Conservation (phyloP, 2,797 vertebrate genomes). For the Alauda arvensis region DNA sequence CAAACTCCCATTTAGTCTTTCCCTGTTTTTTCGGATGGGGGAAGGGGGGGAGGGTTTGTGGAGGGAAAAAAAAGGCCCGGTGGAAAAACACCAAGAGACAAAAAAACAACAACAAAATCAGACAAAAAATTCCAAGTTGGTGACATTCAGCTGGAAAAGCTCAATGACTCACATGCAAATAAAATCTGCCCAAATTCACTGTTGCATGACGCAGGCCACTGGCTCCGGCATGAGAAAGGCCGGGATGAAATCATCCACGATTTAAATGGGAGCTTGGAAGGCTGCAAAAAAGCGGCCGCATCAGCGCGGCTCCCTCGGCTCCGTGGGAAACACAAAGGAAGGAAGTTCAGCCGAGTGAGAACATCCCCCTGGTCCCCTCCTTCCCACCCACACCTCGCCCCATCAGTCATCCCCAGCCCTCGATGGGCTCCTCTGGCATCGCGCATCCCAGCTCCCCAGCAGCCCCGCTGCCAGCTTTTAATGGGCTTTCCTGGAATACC, state of each 20-base stretch:
- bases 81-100: conserved; percentile 74
- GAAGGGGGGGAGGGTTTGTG: accelerated
- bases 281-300: conserved; percentile 47
- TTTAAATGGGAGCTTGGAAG: conserved; percentile 59
- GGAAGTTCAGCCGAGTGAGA: conserved; percentile 14
- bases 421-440: background rate
- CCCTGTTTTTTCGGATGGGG: background rate
- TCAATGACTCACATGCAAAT: conserved; percentile 78
- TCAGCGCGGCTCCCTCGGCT: conserved; percentile 35
- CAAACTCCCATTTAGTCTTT: conserved; percentile 63
- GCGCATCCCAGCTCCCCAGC: background rate
- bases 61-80: conserved; percentile 22
- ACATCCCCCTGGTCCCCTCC: conserved; percentile 40
- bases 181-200: conserved; percentile 71
- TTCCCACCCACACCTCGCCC: background rate
- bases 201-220: conserved; percentile 68
- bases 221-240: conserved; percentile 64
- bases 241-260: conserved; percentile 71
- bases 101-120: conserved; percentile 77
- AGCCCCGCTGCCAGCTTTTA: conserved; percentile 18
- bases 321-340: conserved; percentile 62
- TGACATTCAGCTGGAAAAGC: conserved; percentile 79
- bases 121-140: conserved; percentile 76
- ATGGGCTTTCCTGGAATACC: conserved; percentile 51
- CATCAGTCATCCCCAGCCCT: background rate